Base-by-base conservation (phyloP, 2,797 vertebrate genomes). In the Sebastes steindachneri region DNA sequence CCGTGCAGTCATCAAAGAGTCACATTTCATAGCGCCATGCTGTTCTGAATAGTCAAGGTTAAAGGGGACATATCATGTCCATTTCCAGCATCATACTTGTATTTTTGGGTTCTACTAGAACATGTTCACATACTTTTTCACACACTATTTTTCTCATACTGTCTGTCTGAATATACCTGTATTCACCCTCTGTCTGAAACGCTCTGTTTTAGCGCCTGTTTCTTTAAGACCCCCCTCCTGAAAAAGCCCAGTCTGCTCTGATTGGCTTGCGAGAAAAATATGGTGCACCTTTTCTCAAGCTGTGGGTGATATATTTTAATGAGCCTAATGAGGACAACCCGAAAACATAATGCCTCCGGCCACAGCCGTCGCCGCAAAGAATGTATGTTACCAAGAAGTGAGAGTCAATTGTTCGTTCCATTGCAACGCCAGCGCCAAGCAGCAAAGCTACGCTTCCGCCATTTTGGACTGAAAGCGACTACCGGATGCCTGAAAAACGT, bases 1-100 rank as follows among this genome's bases (percentile, higher is more conserved):
- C 29, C 0, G 10, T 59, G 33, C 55, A 64, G 58, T 79, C 71
- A 74, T 77, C n/a, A 70, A 41, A 64, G 25, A 74, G 54, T 86
- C 83, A 78, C 31, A 72, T 82, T 85, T 77, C 58, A 62, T 41
- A 25, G 41, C 41, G 33, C 17, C 45, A 73, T 71, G 29, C 19
- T 74, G 45, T 12, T 72, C 68, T 73, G 68, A 80, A 79, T 64
- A 68, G 68, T 68, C 64, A 29, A 19, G 21, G 64, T 65, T 64
- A 64, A 48, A 48, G 45, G 14, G 45, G 45, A 0, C 51, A 53
- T 53, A n/a, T 21, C 51, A 53, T 21, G 51, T 17, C 9, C 8
- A 53, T 53, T 53, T n/a, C 4, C n/a, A n/a, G 51, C n/a, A 21
- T 53, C 51, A 53, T 53, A 51, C 48, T 51, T 21, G 48, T 2